These are phyloP conservation scores for Accipiter cooperii DNA, from an alignment of 2,113 vertebrate genomes.

Conservation along the genomic window DNA sequence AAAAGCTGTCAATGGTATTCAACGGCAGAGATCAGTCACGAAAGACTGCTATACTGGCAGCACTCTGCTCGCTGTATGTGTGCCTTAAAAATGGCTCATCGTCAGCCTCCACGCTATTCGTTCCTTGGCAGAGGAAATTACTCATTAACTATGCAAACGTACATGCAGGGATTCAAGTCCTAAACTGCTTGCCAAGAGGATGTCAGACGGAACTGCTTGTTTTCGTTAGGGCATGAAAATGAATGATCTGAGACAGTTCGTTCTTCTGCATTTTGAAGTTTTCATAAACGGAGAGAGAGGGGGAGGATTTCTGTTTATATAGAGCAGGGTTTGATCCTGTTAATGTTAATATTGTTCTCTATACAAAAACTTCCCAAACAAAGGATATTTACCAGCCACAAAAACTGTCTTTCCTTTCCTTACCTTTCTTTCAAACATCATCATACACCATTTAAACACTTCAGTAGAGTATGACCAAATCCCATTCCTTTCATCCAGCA, in stretches of 20 bases:
- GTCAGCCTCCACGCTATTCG: not conserved
- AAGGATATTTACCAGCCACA: conserved; percentile 40
- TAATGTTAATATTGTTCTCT: not conserved
- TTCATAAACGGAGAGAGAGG: not conserved
- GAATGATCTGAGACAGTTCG: not conserved
- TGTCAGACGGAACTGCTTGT: not conserved
- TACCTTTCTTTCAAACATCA: not conserved
- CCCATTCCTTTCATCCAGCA: not conserved
- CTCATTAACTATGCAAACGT: not conserved
- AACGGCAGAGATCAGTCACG: not conserved
- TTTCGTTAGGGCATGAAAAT: not conserved
- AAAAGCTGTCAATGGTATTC: not conserved
- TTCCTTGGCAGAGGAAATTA: not conserved
- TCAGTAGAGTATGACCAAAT: not conserved
- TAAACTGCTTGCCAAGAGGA: not conserved
- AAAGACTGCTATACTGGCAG: not conserved
- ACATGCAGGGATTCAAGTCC: not conserved
- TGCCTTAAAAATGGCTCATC: not conserved
- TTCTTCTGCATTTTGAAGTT: not conserved
- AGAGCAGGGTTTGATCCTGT: not conserved
- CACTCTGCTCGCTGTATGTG: rapidly evolving
- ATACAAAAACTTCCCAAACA: not conserved
- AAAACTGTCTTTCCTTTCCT: conserved; percentile 1
- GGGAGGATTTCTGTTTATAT: not conserved
- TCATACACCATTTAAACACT: not conserved